Evolutionary conservation across 2,888 invertebrate species (phyloP).

Genomic region (Yponomeuta malinellus): DNA sequence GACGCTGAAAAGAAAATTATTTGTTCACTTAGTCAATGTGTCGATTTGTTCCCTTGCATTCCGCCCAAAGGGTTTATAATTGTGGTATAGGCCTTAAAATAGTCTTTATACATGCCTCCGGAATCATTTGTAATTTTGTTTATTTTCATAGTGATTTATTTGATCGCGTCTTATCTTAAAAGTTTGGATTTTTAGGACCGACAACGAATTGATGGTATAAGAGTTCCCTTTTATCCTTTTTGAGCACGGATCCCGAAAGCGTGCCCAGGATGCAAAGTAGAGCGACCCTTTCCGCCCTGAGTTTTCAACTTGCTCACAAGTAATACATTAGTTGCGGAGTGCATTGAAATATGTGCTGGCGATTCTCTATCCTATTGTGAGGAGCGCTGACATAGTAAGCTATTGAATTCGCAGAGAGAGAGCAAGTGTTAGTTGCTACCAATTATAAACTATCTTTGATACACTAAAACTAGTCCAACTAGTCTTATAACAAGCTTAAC

Average conservation of each 20-base stretch:
- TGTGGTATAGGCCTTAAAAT: too few relatives aligned
- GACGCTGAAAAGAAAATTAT: too few relatives aligned
- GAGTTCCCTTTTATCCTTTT: too few relatives aligned
- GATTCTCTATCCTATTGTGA: background rate
- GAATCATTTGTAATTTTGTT: too few relatives aligned
- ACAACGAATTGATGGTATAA: too few relatives aligned
- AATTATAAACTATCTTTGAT: background rate
- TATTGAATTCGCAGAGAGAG: background rate
- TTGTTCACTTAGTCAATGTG: too few relatives aligned
- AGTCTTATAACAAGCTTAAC: background rate
- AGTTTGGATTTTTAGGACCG: too few relatives aligned
- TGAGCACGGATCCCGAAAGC: background rate
- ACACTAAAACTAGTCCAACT: background rate
- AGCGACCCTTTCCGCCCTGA: background rate
- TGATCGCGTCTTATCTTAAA: too few relatives aligned
- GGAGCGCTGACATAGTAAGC: background rate
- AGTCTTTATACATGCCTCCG: too few relatives aligned
- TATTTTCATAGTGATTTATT: too few relatives aligned
- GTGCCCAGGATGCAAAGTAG: background rate
- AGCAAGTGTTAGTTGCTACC: background rate
- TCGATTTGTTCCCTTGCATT: too few relatives aligned
- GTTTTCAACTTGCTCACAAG: background rate
- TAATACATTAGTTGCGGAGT: constrained; percentile 9
- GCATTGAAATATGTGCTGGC: constrained; percentile 7
- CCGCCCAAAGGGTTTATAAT: too few relatives aligned